Base-by-base conservation (phyloP, 2,113 vertebrate species). In the Cranoglanis bouderius region DNA sequence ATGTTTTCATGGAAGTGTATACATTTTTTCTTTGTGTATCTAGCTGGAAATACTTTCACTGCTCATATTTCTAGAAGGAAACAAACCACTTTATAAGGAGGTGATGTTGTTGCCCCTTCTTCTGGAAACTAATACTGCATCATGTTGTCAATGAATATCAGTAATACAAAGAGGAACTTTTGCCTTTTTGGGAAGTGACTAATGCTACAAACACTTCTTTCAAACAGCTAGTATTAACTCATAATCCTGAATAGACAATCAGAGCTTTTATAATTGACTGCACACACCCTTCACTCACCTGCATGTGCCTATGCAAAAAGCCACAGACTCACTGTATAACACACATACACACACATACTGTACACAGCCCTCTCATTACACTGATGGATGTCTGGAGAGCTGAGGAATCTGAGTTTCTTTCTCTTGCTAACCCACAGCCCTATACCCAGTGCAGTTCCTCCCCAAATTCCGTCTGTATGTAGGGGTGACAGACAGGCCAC, bases 341-440 rank as follows among this genome's bases (percentile, higher is more conserved):
- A 51, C 75, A 80, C 26, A 29, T 38, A 51, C 63, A 43, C 61
- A 77, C 43, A 53, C 77, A 85, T 43, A 65, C 40, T 63, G 67
- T 6, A 32, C 43, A 51, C 16, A 9, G 35, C 35, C 55, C 40
- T 46, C 55, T 86, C 85, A 78, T 59, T 77, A 59, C 72, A 78
- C 85, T 46, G 35, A 77, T 59, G 85, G 72, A 61, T 75, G 85
- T 77, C 70, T 86, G 53, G 26, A 57, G 21, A 43, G 55, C 72
- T 86, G 26, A 43, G 35, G 85, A 84, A 59, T 86, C 13, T 61
- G 38, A 43, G 51, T 59, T 84, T 29, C 67, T 53, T 85, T 74
- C 49, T 55, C 32, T 57, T 38, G 57, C 57, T 63, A 43, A 46
- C 85, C 38, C 70, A 75, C 85, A 86, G 24, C 51, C 24, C 24